phyloP scores from a whole-genome alignment of 1,140 invertebrate species.

The Leptinotarsa texana region DNA sequence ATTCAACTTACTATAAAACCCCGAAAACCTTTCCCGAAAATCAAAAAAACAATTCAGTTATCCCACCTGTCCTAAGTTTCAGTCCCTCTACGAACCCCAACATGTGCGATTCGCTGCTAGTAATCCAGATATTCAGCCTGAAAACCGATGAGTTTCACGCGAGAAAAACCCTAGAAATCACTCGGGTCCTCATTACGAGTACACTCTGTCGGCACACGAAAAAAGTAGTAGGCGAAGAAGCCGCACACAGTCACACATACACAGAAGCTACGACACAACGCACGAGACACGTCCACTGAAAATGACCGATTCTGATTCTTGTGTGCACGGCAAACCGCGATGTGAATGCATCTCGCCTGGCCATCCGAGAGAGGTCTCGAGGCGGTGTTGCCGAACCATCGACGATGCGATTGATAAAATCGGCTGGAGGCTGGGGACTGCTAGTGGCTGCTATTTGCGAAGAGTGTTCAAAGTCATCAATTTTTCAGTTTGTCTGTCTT shows the following conservation, averaged over 20 bases:
- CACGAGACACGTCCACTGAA: constrained; percentile 9
- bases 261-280: constrained; percentile 11
- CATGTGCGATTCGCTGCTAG: constrained; percentile 3
- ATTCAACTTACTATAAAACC: not conserved
- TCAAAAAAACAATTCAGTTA: not conserved
- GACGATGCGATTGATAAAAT: not conserved
- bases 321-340: constrained; percentile 13
- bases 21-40: too few species aligned
- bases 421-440: not conserved
- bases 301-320: constrained; percentile 18
- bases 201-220: not conserved
- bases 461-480: too few species aligned
- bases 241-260: not conserved
- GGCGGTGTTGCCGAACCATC: constrained; percentile 4
- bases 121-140: not conserved
- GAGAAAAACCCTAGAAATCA: not conserved
- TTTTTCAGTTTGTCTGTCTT: too few species aligned
- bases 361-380: constrained; percentile 13
- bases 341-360: constrained; percentile 7
- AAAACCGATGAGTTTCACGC: not conserved
- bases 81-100: constrained; percentile 20
- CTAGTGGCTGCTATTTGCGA: not conserved
- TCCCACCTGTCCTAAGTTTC: constrained; percentile 21
- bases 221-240: not conserved
- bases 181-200: not conserved